A percentile compares a stretch with the other conserved stretches of the same genome.
Conservation (phyloP, 2,888 invertebrate species). For the Alsophila aescularia region DNA sequence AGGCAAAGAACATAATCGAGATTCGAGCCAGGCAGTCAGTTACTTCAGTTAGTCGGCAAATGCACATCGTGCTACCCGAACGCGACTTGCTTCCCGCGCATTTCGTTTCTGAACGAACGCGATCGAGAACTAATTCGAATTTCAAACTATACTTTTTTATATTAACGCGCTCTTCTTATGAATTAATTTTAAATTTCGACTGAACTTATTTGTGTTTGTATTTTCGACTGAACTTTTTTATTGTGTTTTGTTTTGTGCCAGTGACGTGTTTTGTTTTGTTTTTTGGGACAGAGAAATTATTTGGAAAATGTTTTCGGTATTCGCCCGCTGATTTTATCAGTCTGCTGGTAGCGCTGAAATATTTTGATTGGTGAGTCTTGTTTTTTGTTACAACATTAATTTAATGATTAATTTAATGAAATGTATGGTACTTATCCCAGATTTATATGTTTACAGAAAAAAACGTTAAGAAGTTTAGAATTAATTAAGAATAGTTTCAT, state of each 20-base stretch:
- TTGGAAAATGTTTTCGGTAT: conserved; percentile 31
- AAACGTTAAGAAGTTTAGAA: too few species aligned
- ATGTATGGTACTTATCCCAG: too few species aligned
- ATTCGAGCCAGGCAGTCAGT: too few species aligned
- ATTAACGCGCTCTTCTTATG: conserved; percentile 10
- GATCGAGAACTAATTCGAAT: conserved; percentile 47
- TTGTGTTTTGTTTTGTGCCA: conserved; percentile 32
- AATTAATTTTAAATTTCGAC: conserved; percentile 9
- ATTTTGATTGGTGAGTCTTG: conserved; percentile 26
- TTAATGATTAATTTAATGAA: too few species aligned
- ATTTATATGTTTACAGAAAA: too few species aligned
- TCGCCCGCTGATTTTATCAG: conserved; percentile 23
- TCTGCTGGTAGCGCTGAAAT: conserved; percentile 20
- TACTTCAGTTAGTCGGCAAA: conserved; percentile 56
- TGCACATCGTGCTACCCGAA: conserved; percentile 54
- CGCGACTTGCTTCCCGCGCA: conserved; percentile 51
- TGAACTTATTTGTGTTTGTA: conserved; percentile 3
- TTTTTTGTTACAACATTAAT: too few species aligned
- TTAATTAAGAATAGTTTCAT: too few species aligned
- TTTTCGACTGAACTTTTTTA: conserved; percentile 11
- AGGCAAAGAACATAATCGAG: conserved; percentile 9
- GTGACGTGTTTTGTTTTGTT: conserved; percentile 32
- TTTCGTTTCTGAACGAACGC: conserved; percentile 50
- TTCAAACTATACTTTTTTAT: conserved; percentile 16
- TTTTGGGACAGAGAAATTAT: conserved; percentile 23